Percentiles rank a stretch among this genome's conserved stretches.
Conservation (phyloP, 2,797 vertebrate genomes). For the Telmatherina bonti region DNA sequence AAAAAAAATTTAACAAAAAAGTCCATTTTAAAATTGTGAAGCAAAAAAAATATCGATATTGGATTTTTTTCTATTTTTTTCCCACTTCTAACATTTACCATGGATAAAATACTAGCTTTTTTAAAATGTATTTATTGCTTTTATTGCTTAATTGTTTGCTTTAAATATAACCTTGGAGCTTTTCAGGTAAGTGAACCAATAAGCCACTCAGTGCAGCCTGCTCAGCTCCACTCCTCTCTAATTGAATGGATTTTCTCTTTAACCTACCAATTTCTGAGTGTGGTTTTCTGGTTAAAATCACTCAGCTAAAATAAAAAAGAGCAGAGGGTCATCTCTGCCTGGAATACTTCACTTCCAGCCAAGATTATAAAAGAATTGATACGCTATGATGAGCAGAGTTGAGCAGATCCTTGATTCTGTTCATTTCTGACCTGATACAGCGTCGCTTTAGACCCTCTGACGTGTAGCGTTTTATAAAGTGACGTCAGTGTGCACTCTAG, state of each 20-base stretch:
- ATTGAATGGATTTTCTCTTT: constrained; percentile 12
- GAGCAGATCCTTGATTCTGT: constrained; percentile 2
- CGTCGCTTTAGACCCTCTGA: background rate
- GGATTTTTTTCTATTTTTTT: no score
- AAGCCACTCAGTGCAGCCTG: constrained; percentile 9
- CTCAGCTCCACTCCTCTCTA: constrained; percentile 16
- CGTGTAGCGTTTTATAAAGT: background rate
- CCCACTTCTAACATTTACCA: no score
- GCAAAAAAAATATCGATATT: no score
- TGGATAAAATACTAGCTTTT: no score
- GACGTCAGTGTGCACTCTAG: constrained; percentile 14
- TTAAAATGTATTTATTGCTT: no score
- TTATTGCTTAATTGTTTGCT: constrained; percentile 1
- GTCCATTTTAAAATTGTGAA: no score
- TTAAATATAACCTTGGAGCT: background rate
- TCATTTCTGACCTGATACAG: background rate
- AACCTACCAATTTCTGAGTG: constrained; percentile 14
- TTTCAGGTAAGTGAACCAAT: constrained; percentile 19
- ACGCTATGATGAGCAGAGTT: background rate
- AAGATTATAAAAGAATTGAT: background rate
- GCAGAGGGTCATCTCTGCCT: background rate
- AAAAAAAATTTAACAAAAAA: no score
- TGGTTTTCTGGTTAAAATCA: background rate
- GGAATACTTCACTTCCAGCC: constrained; percentile 3
- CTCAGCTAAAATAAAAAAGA: background rate